These are phyloP conservation scores for Eubasilissa splendida DNA, from an alignment of 2,888 invertebrate species.

Conservation along the genomic window DNA sequence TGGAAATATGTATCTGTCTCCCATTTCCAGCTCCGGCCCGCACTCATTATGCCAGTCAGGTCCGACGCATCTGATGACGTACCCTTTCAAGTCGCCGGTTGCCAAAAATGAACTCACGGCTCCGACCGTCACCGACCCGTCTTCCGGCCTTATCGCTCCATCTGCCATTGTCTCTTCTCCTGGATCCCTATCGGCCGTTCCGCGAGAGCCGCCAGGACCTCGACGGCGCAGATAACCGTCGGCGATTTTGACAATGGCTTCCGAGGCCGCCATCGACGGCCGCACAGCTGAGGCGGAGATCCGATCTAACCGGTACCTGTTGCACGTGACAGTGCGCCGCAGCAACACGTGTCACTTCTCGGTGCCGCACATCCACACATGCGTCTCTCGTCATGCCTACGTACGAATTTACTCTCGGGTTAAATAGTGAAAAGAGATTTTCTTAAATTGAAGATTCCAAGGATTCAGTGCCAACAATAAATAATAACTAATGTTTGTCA, in stretches of 20 bases:
- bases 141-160: slow-evolving; percentile 43
- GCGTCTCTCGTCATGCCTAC: no score
- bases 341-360: slow-evolving; percentile 20
- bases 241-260: slow-evolving; percentile 30
- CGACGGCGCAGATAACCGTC: slow-evolving; percentile 6
- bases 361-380: background rate
- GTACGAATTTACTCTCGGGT: no score
- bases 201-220: slow-evolving; percentile 28
- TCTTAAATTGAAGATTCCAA: no score
- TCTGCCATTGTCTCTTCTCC: slow-evolving; percentile 36
- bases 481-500: no score
- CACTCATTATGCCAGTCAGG: slow-evolving; percentile 28
- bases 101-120: slow-evolving; percentile 43
- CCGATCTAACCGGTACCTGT: slow-evolving; percentile 15
- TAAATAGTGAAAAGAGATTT: no score
- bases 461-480: no score
- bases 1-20: no score
- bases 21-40: slow-evolving; percentile 10
- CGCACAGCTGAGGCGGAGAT: background rate
- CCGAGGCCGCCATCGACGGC: slow-evolving; percentile 14
- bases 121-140: slow-evolving; percentile 24
- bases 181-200: slow-evolving; percentile 38
- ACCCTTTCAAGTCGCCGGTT: slow-evolving; percentile 37
- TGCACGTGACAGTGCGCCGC: slow-evolving; percentile 16
- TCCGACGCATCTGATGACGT: slow-evolving; percentile 29